Conservation (phyloP, 37 sponge, comb jelly and placozoan species). For the Oopsacas minuta region DNA sequence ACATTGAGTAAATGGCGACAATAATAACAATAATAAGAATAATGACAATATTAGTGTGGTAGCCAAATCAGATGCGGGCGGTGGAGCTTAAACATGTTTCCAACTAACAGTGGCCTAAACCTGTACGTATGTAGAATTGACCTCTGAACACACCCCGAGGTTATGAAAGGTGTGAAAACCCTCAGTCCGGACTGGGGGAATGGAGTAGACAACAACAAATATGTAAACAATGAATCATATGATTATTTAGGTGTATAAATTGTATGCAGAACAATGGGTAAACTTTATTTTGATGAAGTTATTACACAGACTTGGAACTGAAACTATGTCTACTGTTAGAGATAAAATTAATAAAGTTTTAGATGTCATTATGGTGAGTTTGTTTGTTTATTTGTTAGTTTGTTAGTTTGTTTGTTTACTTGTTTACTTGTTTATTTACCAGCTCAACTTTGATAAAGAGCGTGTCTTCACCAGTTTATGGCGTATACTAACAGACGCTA, state of each 20-base stretch:
- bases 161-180: too few species aligned
- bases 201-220: too few species aligned
- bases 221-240: not conserved
- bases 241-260: not conserved
- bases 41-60: too few species aligned
- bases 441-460: not conserved
- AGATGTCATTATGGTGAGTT: not conserved
- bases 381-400: not conserved
- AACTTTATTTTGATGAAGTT: not conserved
- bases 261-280: not conserved
- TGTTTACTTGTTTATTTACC: not conserved
- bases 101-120: too few species aligned
- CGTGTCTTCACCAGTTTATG: not conserved
- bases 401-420: not conserved
- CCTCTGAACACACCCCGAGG: too few species aligned
- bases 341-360: not conserved
- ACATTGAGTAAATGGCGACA: too few species aligned
- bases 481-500: slow-evolving; percentile 1
- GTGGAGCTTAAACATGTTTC: too few species aligned
- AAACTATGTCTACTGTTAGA: not conserved
- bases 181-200: too few species aligned
- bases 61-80: too few species aligned
- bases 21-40: too few species aligned
- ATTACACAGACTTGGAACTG: not conserved
- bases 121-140: too few species aligned